These are phyloP conservation scores for Leuctra nigra DNA, from an alignment of 2,888 invertebrate genomes.

Conservation along the genomic window DNA sequence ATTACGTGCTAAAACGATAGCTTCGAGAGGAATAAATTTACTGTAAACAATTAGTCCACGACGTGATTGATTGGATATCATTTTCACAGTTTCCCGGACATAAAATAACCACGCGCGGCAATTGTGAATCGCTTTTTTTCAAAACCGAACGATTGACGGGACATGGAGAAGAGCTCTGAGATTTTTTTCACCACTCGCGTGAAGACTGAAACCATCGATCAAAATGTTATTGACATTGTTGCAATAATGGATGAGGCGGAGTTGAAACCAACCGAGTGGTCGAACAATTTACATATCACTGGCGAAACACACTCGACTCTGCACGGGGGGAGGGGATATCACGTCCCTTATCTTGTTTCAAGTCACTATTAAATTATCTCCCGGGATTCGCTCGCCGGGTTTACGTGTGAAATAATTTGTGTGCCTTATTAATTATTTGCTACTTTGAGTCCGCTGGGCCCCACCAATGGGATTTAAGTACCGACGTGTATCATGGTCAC, in stretches of 20 bases:
- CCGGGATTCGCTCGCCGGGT: not conserved
- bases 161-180: not conserved
- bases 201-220: conserved; percentile 6
- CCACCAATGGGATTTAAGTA: not conserved
- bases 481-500: too few species aligned
- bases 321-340: not conserved
- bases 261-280: conserved; percentile 1
- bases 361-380: conserved; percentile 20
- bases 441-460: not conserved
- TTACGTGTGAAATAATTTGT: conserved; percentile 20
- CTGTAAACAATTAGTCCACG: too few species aligned
- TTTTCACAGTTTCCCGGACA: too few species aligned
- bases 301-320: not conserved
- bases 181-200: not conserved
- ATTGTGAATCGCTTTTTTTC: too few species aligned
- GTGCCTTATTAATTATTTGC: conserved; percentile 21
- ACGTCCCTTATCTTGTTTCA: conserved; percentile 11
- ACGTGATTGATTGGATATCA: too few species aligned
- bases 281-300: conserved; percentile 5
- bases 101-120: too few species aligned
- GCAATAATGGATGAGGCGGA: conserved; percentile 16
- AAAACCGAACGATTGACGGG: too few species aligned
- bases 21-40: too few species aligned
- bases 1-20: too few species aligned
- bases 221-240: conserved; percentile 14